Percentiles rank a stretch among this genome's conserved stretches.
phyloP scores from a whole-genome alignment of 2,797 vertebrate genomes.

The Salarias fasciatus region DNA sequence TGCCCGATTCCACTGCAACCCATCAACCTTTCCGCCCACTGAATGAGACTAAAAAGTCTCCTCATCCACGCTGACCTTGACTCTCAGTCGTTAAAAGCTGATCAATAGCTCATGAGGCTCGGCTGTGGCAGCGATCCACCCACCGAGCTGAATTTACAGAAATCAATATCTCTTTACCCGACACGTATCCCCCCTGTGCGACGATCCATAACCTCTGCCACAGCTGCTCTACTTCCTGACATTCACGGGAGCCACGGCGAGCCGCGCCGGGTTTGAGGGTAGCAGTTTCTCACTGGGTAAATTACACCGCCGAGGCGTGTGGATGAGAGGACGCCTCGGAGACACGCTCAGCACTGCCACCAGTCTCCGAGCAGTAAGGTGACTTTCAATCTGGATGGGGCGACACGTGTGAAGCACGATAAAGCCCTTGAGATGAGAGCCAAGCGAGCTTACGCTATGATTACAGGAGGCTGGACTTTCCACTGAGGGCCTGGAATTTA shows the following conservation, averaged over 20 bases:
- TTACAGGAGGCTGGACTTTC: constrained; percentile 7
- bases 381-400: constrained; percentile 56
- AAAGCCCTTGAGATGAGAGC: constrained; percentile 15
- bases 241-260: constrained; percentile 46
- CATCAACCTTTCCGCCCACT: not conserved
- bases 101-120: constrained; percentile 73
- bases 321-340: constrained; percentile 47
- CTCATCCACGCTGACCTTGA: constrained; percentile 75
- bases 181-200: constrained; percentile 34
- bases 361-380: constrained; percentile 56
- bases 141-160: constrained; percentile 74
- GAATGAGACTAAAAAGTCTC: constrained; percentile 41
- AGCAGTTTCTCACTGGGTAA: constrained; percentile 56
- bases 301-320: constrained; percentile 47
- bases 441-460: not conserved
- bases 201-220: constrained; percentile 71
- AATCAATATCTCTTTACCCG: constrained; percentile 74
- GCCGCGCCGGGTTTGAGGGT: constrained; percentile 38
- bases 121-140: constrained; percentile 60
- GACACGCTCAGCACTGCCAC: constrained; percentile 47
- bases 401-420: not conserved
- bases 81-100: constrained; percentile 59
- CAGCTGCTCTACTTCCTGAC: constrained; percentile 75
- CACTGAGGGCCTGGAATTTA: not conserved
- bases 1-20: constrained; percentile 4